Base-by-base conservation (phyloP, 2,888 invertebrate genomes). In the Polydrusus pterygomalis region DNA sequence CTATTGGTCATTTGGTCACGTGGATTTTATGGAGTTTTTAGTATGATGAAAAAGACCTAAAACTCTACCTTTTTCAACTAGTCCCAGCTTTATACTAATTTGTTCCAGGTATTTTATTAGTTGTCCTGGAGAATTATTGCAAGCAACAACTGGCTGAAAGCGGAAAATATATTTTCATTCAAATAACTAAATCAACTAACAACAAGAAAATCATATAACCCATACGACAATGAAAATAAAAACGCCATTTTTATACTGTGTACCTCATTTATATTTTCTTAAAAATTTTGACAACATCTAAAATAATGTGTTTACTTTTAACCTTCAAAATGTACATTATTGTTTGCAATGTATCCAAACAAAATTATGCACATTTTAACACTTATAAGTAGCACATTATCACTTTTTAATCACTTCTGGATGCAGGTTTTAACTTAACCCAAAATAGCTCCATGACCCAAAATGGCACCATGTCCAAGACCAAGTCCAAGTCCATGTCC, bases 361-460 rank as follows among this genome's bases (percentile, higher is more conserved):
- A 65, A 51, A 65, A 65, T 11, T 65, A 65, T 65, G 17, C 30
- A 49, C 30, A 51, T 65, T 51, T 65, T 51, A 51, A 65, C 30
- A 34, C 11, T 34, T 51, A 25, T 18, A 30, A 65, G 51, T 65
- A 65, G 17, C n/a, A 51, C 34, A 51, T 38, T 38, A 51, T 58
- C 45, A 30, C 15, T 34, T 49, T 25, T 18, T 25, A 10, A 11
- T 63, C 5, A n/a, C 2, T 51, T 30, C 11, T 34, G 38, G n/a
- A 11, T 11, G 8, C 1, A 8, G 1, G 9, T 65, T 34, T 49
- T n/a, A 45, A 40, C 1, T 40, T 40, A 40, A 34, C 34, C 51
- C 65, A 30, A 58, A 51, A 65, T 65, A 10, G 13, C 49, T 15
- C 47, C 47, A 18, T 65, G 65, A 34, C 34, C 51, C 65, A 30